These are phyloP conservation scores for Varroa destructor DNA, from an alignment of 1,140 invertebrate genomes.

Conservation along the genomic window DNA sequence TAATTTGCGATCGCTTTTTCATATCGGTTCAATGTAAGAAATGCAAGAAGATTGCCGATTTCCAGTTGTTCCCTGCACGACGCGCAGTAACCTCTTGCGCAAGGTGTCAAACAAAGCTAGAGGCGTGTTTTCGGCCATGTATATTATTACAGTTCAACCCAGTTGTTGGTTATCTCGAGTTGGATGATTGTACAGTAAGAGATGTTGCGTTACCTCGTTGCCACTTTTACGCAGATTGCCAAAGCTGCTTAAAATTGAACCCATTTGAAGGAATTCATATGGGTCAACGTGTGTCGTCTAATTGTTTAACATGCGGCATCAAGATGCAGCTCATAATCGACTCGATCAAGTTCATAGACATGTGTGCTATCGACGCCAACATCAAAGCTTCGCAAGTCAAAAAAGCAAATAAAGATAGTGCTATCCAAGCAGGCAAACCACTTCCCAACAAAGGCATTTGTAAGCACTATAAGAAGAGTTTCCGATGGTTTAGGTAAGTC, in stretches of 20 bases:
- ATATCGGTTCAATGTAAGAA: conserved; percentile 39
- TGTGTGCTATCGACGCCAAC: conserved; percentile 24
- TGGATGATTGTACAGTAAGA: conserved; percentile 39
- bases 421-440: conserved; percentile 40
- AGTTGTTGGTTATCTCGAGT: conserved; percentile 40
- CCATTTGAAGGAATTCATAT: conserved; percentile 31
- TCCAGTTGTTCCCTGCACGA: conserved; percentile 35
- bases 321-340: conserved; percentile 32
- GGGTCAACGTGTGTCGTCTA: conserved; percentile 30
- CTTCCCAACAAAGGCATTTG: conserved; percentile 41
- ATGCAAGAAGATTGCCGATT: conserved; percentile 39
- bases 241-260: conserved; percentile 39
- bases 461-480: conserved; percentile 44
- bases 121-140: conserved; percentile 38
- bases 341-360: conserved; percentile 11
- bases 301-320: conserved; percentile 32
- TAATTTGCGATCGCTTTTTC: conserved; percentile 36
- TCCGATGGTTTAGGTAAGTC: conserved; percentile 41
- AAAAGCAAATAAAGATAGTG: conserved; percentile 32
- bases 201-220: conserved; percentile 40
- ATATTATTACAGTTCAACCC: conserved; percentile 39
- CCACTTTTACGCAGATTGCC: conserved; percentile 37
- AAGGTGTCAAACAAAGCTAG: conserved; percentile 37
- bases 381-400: conserved; percentile 29
- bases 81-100: conserved; percentile 37